phyloP scores from a whole-genome alignment of 2,888 invertebrate species.

The Dryomyza anilis region DNA sequence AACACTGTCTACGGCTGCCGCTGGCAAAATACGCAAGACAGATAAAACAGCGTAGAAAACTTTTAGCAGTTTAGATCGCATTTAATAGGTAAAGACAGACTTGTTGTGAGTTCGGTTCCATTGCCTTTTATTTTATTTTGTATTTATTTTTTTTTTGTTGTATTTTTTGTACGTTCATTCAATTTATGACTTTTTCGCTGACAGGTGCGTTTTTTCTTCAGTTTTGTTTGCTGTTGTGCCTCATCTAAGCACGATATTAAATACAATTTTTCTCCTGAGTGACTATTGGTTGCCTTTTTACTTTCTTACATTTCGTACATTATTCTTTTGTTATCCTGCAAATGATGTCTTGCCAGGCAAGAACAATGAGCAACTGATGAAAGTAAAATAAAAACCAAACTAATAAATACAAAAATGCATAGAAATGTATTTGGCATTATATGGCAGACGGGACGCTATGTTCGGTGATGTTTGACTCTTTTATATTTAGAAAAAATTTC shows the following conservation, averaged over 20 bases:
- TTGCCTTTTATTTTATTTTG: neutral
- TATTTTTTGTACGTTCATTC: neutral
- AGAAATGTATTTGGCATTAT: no score
- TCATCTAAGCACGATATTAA: neutral
- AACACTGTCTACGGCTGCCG: no score
- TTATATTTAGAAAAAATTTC: no score
- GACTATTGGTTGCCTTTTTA: neutral
- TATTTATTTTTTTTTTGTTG: neutral
- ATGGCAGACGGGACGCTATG: no score
- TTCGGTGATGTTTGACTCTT: no score
- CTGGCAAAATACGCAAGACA: no score
- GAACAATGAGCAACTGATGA: neutral
- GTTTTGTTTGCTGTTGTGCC: neutral
- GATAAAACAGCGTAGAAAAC: no score
- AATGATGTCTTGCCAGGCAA: slow-evolving; percentile 12
- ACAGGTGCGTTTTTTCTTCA: neutral
- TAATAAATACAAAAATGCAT: neutral
- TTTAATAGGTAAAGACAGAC: no score
- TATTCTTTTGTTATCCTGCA: slow-evolving; percentile 7
- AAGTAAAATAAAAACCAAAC: neutral
- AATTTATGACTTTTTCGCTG: neutral
- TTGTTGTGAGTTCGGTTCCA: neutral
- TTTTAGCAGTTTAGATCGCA: no score
- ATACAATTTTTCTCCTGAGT: neutral
- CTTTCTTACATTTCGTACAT: neutral